These are phyloP conservation scores for Meliscaeva auricollis DNA, from an alignment of 2,888 invertebrate species.

Conservation along the genomic window DNA sequence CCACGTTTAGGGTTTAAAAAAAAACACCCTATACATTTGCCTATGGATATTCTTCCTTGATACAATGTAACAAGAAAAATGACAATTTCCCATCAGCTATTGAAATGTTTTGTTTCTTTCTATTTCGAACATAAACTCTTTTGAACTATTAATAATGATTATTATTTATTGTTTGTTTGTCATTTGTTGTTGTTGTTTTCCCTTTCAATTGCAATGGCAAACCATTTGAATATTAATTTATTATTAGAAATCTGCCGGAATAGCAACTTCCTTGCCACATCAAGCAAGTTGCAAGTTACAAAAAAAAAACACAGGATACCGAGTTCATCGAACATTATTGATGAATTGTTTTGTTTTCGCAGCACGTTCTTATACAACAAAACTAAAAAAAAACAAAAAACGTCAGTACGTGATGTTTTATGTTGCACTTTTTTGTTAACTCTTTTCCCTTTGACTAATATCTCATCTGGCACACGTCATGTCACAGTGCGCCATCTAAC, in stretches of 20 bases:
- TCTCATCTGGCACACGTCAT: slow-evolving; percentile 46
- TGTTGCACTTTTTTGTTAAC: slow-evolving; percentile 35
- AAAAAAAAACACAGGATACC: slow-evolving; percentile 61
- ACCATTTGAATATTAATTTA: slow-evolving; percentile 45
- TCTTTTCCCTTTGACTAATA: slow-evolving; percentile 12
- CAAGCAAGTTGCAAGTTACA: neutral
- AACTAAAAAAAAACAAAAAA: slow-evolving; percentile 18
- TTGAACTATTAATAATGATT: slow-evolving; percentile 16
- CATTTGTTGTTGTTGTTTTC: slow-evolving; percentile 22
- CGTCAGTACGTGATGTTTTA: slow-evolving; percentile 54
- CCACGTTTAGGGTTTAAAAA: too few species aligned
- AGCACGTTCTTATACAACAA: slow-evolving; percentile 51
- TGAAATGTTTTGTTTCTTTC: slow-evolving; percentile 4
- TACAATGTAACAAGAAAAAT: too few species aligned
- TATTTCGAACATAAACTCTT: slow-evolving; percentile 4
- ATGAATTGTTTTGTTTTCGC: slow-evolving; percentile 50
- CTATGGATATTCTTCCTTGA: too few species aligned
- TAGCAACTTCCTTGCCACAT: slow-evolving; percentile 52
- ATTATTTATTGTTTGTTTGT: neutral
- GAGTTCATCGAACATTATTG: slow-evolving; percentile 62
- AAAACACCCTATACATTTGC: too few species aligned
- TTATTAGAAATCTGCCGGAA: slow-evolving; percentile 39
- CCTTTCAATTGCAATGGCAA: slow-evolving; percentile 19
- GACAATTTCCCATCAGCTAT: too few species aligned
- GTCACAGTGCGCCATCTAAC: slow-evolving; percentile 22